Evolutionary conservation across 2,797 vertebrate genomes (phyloP).

Genomic region (Neosalanx taihuensis): DNA sequence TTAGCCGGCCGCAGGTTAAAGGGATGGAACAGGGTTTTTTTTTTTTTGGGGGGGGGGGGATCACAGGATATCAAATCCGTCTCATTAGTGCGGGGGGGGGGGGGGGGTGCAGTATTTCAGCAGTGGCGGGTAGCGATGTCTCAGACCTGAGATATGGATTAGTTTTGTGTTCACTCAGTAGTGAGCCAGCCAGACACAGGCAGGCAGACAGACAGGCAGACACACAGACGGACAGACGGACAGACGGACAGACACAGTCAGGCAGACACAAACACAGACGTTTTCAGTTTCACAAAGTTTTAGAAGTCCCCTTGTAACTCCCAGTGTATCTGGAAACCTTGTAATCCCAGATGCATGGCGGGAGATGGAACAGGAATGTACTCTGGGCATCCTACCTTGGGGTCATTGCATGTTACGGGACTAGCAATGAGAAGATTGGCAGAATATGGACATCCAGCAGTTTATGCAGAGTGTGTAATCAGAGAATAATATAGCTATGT

Average conservation of each 20-base stretch:
- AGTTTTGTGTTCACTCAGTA: background rate
- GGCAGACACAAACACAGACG: background rate
- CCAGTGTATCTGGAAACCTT: too few species aligned
- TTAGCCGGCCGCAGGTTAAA: conserved; percentile 1
- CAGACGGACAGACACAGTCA: background rate
- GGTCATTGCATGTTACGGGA: too few species aligned
- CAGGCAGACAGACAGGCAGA: background rate
- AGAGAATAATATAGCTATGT: background rate
- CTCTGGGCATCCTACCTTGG: too few species aligned
- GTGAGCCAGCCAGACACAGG: background rate
- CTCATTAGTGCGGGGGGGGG: conserved; percentile 8
- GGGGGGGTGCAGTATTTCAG: background rate
- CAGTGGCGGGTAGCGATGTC: background rate
- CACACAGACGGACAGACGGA: background rate
- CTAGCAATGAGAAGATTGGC: background rate
- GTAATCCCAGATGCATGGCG: too few species aligned
- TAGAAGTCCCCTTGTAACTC: too few species aligned
- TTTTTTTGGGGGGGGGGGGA: background rate
- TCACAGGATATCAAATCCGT: conserved; percentile 12
- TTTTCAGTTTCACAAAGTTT: too few species aligned
- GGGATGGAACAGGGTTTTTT: background rate
- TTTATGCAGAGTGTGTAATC: background rate
- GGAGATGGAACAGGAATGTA: too few species aligned
- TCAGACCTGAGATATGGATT: conserved; percentile 1
- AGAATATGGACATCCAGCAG: background rate